Evolutionary conservation across 2,797 vertebrate species (phyloP).

Genomic region (Anableps anableps): DNA sequence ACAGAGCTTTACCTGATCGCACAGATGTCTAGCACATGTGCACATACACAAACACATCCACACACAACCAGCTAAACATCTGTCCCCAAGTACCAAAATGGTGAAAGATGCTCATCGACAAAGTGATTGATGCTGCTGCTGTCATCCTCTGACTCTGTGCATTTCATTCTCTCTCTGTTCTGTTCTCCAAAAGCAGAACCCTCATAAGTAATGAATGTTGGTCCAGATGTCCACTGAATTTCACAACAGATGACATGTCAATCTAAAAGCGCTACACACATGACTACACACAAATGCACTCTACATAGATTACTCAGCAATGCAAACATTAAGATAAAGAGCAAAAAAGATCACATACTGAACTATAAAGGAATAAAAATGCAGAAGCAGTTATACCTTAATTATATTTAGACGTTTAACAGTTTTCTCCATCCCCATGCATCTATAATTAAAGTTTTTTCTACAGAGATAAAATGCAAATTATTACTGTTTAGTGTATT

Average conservation of each 20-base stretch:
- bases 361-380: neutral
- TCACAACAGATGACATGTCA: constrained; percentile 64
- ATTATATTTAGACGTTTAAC: constrained; percentile 7
- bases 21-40: constrained; percentile 34
- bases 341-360: constrained; percentile 7
- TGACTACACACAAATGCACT: constrained; percentile 17
- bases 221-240: constrained; percentile 73
- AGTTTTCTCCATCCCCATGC: neutral
- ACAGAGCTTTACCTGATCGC: constrained; percentile 31
- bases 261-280: constrained; percentile 16
- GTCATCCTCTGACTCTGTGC: constrained; percentile 58
- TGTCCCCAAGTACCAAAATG: constrained; percentile 55
- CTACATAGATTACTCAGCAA: constrained; percentile 15
- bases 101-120: constrained; percentile 69
- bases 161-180: constrained; percentile 12
- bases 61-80: constrained; percentile 56
- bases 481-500: neutral
- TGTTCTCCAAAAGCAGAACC: constrained; percentile 49
- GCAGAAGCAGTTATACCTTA: neutral
- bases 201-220: constrained; percentile 65
- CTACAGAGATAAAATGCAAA: neutral
- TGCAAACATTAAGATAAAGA: constrained; percentile 20
- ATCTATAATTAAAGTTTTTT: neutral
- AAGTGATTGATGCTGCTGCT: constrained; percentile 71
- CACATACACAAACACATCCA: constrained; percentile 23